Base-by-base conservation (phyloP, 2,113 vertebrate species). In the Carollia perspicillata region DNA sequence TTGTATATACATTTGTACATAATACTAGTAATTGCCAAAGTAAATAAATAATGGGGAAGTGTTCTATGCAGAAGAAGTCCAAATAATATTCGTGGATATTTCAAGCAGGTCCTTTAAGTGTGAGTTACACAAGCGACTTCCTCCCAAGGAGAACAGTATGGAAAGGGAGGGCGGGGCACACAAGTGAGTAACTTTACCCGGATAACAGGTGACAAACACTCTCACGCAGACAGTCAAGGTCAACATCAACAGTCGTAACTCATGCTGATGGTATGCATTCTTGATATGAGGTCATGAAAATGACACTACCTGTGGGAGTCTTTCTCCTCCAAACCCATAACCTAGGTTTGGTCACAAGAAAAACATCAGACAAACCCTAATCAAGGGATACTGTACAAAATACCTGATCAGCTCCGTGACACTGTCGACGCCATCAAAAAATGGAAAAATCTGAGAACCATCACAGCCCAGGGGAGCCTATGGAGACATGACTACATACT, bases 11-110 rank as follows among this genome's bases (percentile, higher is more conserved):
- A 12, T 69, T 68, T 79, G 40, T 79, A 2, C 66, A 3, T 35
- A 37, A 58, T 63, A 20, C 30, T 49, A 35, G 11, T 42, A 51
- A 35, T 83, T 78, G 55, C 71, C 71, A 66, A 40, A 30, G 44
- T 49, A 66, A 88, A 83, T 12, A 72, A 9, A 74, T 8, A 69
- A 63, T 23, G 53, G 35, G 40, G 23, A 37, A n/a, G 55, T n/a
- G n/a, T 65, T 66, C 51, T 51, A 53, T 53, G 90, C 60, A 66
- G 23, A 68, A 93, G 63, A 69, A 77, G 63, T 85, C 58, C 51
- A 47, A 37, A 26, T 74, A 49, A 23, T 12, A 30, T 35, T 12
- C 14, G 9, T 53, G 75, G 44, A 10, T 33, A 33, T 18, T 33
- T 49, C 44, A 33, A 33, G 42, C 42, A 75, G 28, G 44, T 18